These are phyloP conservation scores for Cosmorhoe ocellata DNA, from an alignment of 2,888 invertebrate species.

Conservation along the genomic window DNA sequence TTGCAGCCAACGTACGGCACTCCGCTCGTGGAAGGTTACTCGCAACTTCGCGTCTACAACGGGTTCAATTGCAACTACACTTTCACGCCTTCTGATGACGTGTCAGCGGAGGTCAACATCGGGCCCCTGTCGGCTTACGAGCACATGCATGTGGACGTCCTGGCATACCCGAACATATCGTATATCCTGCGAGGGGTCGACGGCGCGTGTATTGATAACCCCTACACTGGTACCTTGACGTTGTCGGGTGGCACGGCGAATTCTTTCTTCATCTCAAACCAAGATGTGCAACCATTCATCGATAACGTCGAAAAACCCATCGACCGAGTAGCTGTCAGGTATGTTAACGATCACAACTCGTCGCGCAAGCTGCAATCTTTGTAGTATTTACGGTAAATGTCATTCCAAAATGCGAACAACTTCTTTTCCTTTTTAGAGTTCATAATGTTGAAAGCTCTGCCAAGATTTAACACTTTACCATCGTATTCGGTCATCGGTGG, in stretches of 20 bases:
- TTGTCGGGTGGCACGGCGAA: slow-evolving; percentile 64
- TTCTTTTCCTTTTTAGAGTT: slow-evolving; percentile 48
- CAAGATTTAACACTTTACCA: slow-evolving; percentile 52
- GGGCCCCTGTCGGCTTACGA: slow-evolving; percentile 69
- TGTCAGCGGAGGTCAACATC: slow-evolving; percentile 37
- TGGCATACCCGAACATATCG: slow-evolving; percentile 47
- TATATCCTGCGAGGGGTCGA: slow-evolving; percentile 60
- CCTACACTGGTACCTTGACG: slow-evolving; percentile 49
- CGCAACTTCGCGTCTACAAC: slow-evolving; percentile 88
- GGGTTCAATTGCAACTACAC: slow-evolving; percentile 82
- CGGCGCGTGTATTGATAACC: slow-evolving; percentile 47
- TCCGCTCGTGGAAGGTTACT: slow-evolving; percentile 80
- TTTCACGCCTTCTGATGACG: slow-evolving; percentile 48
- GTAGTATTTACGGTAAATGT: slow-evolving; percentile 59
- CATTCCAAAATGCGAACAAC: slow-evolving; percentile 64
- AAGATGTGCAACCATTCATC: slow-evolving; percentile 55
- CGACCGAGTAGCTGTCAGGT: slow-evolving; percentile 67
- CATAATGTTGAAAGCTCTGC: slow-evolving; percentile 47
- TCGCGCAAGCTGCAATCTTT: slow-evolving; percentile 52
- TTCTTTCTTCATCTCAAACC: slow-evolving; percentile 62
- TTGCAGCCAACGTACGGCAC: slow-evolving; percentile 82
- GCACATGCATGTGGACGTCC: slow-evolving; percentile 58
- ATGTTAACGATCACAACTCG: slow-evolving; percentile 52
- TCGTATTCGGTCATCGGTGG: slow-evolving; percentile 50
- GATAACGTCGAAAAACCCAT: slow-evolving; percentile 74